Evolutionary conservation across 2,113 vertebrate genomes (phyloP).

Genomic region (Marmota monax): DNA sequence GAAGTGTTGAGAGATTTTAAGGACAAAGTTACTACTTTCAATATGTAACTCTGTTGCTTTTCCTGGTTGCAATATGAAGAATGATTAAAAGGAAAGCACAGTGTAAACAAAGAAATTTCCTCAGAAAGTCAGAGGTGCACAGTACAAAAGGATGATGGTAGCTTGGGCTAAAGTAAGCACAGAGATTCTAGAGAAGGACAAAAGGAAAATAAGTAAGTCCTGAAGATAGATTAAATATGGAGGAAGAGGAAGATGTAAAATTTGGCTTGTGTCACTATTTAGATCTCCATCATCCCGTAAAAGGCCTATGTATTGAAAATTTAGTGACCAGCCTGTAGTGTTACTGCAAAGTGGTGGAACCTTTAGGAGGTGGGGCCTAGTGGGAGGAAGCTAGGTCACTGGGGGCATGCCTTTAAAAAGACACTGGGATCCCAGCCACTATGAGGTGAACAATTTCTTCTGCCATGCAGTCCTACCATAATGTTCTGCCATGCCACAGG

Average conservation of each 20-base stretch:
- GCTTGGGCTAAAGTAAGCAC: neutral
- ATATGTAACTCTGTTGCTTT: neutral
- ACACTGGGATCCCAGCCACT: no score
- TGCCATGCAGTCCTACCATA: neutral
- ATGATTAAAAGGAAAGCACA: neutral
- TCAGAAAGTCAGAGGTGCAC: neutral
- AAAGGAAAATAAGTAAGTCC: neutral
- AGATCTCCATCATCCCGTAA: no score
- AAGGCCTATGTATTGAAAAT: neutral
- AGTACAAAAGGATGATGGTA: neutral
- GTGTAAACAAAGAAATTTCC: neutral
- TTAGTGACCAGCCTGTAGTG: neutral
- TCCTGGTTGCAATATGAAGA: neutral
- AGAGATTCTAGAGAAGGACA: neutral
- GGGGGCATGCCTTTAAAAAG: neutral
- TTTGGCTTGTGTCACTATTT: neutral
- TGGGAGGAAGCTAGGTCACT: neutral
- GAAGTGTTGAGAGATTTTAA: neutral
- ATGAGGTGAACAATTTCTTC: neutral
- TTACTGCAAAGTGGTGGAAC: neutral
- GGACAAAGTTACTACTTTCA: neutral
- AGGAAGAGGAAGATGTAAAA: neutral
- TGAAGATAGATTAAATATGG: neutral
- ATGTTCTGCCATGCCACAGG: neutral
- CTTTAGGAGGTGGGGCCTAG: neutral